phyloP scores from a whole-genome alignment of 2,797 vertebrate genomes.

The Gallinago solitaria region DNA sequence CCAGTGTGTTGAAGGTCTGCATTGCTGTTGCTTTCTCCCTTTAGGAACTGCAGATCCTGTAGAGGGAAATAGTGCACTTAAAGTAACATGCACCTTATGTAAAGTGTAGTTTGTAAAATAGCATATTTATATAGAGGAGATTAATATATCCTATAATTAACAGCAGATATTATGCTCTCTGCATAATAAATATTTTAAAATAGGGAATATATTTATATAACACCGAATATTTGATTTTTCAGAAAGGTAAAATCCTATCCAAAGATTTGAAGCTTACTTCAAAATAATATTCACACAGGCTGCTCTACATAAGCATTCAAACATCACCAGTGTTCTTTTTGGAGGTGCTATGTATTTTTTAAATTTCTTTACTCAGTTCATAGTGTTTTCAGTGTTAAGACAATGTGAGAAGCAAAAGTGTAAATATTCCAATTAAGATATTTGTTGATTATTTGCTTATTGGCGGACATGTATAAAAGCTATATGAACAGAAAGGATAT shows the following conservation, averaged over 20 bases:
- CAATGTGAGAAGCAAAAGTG: neutral
- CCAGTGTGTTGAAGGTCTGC: neutral
- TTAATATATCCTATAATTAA: neutral
- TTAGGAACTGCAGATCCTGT: neutral
- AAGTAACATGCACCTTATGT: neutral
- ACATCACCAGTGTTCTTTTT: neutral
- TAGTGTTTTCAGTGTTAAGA: neutral
- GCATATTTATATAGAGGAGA: neutral
- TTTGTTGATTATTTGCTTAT: neutral
- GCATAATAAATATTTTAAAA: constrained; percentile 1
- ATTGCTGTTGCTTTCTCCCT: neutral
- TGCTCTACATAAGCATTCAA: neutral
- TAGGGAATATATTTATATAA: neutral
- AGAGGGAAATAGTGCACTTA: neutral
- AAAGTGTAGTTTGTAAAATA: neutral
- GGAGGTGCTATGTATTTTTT: neutral
- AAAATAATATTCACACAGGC: neutral
- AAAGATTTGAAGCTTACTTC: neutral
- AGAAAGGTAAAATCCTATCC: neutral
- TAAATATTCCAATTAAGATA: neutral
- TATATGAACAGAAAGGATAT: neutral
- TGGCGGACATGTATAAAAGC: neutral
- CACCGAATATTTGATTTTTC: neutral
- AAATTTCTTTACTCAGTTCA: neutral
- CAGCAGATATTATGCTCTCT: neutral